Base-by-base conservation (phyloP, 1,140 invertebrate species). In the Drosophila lacteicornis region DNA sequence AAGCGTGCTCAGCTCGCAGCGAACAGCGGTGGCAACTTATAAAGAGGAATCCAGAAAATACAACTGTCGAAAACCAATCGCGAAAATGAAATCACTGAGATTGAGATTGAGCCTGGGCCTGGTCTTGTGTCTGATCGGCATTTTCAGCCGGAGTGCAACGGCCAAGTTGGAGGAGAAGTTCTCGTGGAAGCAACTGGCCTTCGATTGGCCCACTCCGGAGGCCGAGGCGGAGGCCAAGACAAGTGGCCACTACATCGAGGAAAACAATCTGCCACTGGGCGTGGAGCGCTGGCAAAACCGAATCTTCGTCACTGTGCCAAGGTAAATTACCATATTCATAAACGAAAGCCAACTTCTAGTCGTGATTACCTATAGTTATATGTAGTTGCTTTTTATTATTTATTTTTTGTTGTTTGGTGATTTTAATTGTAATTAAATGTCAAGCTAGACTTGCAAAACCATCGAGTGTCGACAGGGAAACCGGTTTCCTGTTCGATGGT, bases 281-380 rank as follows among this genome's bases (percentile, higher is more conserved):
- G 58, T 97, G 57, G 95, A 95, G 45, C 93, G 95, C 38, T 97
- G 96, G 96, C 94, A 94, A 61, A 95, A 97, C 90, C 97, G 96
- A 93, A 80, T 97, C 46, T 97, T 97, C 83, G 93, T 97, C 55
- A 97, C 96, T 3, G 94, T 96, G 7, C 96, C 96, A 61, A 94
- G 94, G 94, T 94, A 92, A 91, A 56, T 73, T 46, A 56, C 60
- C 53, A 46, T 47, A 73, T 73, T 60, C 8, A 51, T 17, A 53
- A 75, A 40, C 70, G 66, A 33, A 56, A 65, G 12, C 15, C 43
- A 45, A 43, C 53, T 40, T 36, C 49, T 46, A 63, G 17, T 47
- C 43, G 47, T 55, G 43, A 62, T 60, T 68, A 75, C 47, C 65
- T 19, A 36, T 71, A 45, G 38, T 77, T 47, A 57, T 46, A n/a